phyloP scores from a whole-genome alignment of 2,113 vertebrate genomes.

The Edolisoma coerulescens region DNA sequence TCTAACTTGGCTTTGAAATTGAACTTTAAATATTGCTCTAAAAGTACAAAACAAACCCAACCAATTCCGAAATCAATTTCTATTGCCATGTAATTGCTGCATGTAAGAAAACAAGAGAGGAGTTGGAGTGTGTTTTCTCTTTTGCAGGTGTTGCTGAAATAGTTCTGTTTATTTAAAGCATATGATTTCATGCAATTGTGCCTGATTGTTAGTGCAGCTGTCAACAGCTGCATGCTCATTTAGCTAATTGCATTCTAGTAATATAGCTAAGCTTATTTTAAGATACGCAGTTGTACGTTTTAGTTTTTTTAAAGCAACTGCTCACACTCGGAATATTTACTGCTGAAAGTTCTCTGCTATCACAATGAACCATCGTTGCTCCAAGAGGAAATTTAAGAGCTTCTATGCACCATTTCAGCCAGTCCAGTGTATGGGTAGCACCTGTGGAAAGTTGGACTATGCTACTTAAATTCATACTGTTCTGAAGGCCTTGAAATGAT shows the following conservation, averaged over 20 bases:
- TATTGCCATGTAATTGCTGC: slow-evolving; percentile 54
- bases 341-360: not conserved
- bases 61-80: slow-evolving; percentile 16
- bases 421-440: not conserved
- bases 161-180: slow-evolving; percentile 25
- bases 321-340: not conserved
- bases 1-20: not conserved
- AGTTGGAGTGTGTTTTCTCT: not conserved
- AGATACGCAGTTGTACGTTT: not conserved
- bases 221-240: slow-evolving; percentile 58
- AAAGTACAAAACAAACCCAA: not conserved
- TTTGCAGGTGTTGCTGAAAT: slow-evolving; percentile 51
- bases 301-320: not conserved
- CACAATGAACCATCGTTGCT: not conserved
- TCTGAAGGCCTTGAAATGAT: not conserved
- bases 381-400: not conserved
- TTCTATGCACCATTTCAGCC: not conserved
- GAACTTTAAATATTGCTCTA: not conserved
- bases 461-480: not conserved
- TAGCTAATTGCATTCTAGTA: slow-evolving; percentile 42
- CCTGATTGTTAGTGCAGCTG: slow-evolving; percentile 47
- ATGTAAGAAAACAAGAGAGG: slow-evolving; percentile 18
- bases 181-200: slow-evolving; percentile 49
- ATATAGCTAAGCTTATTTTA: slow-evolving; percentile 58
- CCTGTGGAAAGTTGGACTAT: not conserved